Base-by-base conservation (phyloP, 2,888 invertebrate genomes). In the Brachyopa scutellaris region DNA sequence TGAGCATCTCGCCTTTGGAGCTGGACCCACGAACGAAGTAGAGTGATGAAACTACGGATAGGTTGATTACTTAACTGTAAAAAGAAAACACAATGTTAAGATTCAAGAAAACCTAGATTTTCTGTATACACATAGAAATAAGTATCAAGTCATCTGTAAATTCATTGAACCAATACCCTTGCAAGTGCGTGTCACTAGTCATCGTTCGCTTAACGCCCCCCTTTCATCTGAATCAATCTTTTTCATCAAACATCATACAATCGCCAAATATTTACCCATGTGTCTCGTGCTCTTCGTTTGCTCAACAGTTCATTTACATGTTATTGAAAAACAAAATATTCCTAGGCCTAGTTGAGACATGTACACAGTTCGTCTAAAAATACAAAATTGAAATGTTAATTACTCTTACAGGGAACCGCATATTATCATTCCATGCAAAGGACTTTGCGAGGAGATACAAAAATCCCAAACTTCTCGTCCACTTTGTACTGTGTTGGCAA, bases 401-500 rank as follows among this genome's bases (percentile, higher is more conserved):
- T 82, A 82, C 82, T 66, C 55, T 72, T 19, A 33, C 53, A 67
- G 38, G 29, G 70, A 70, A 72, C 77, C 82, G 77, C 82, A 82
- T 70, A 67, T 57, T 47, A 47, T 64, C 47, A 49, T 53, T 51
- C 11, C 17, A 33, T 36, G 15, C 17, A 26, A 7, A 6, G 53
- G 8, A 42, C 29, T 47, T 17, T 49, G 21, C 3, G 17, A 51
- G 55, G 61, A 80, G 82, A 77, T 77, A 82, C 76, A 82, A 59
- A 59, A 77, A 59, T 62, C 55, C 36, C 2, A 45, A 62, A 74
- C 67, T 15, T 17, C 49, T 49, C 61, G 74, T 74, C 79, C 80
- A 76, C 80, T 82, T 76, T 64, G 76, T 40, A 53, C 80, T 70
- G 79, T 79, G 82, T 82, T 72, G 23, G 82, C 77, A 82, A 82